Base-by-base conservation (phyloP, 2,113 vertebrate species). In the Macaca mulatta region DNA sequence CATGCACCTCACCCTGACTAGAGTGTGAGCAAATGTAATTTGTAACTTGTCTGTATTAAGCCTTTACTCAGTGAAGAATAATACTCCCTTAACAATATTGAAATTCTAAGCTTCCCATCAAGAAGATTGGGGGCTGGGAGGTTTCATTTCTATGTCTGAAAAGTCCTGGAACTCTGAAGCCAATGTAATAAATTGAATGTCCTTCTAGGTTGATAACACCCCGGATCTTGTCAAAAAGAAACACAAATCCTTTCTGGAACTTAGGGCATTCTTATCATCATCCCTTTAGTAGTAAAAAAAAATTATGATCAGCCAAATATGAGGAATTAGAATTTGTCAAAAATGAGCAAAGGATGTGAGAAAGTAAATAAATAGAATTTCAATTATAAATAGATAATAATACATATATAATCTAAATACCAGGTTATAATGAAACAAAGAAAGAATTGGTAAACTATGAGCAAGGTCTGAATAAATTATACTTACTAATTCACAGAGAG, bases 151-250 rank as follows among this genome's bases (percentile, higher is more conserved):
- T 79, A 91, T 27, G 12, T 90, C 90, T 57, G 23, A 77, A 77
- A 69, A 72, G 13, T 64, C 38, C 69, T 90, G 57, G 48, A 93
- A 61, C 74, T 23, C 8, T 10, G 55, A 75, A 81, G 64, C 30
- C n/a, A 90, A 79, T 69, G 64, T 35, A 69, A 35, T 35, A 61
- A 91, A 95, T 52, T 90, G 57, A 95, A 95, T 55, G 25, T 96
- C 52, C 32, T 12, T 83, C 35, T 50, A 45, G 5, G 45, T 74
- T 74, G 45, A 57, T 78, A 91, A 83, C 32, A 52, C 32, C 30
- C 38, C 20, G 35, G 20, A 74, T 79, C 35, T 83, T 89, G 45
- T 91, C 61, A 79, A 80, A 91, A 50, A 89, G 52, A 67, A 89
- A 48, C 22, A 64, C 3, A 87, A 90, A 78, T 61, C 61, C 23